Evolutionary conservation across 2,888 invertebrate genomes (phyloP).

Genomic region (Ectemnius continuus): DNA sequence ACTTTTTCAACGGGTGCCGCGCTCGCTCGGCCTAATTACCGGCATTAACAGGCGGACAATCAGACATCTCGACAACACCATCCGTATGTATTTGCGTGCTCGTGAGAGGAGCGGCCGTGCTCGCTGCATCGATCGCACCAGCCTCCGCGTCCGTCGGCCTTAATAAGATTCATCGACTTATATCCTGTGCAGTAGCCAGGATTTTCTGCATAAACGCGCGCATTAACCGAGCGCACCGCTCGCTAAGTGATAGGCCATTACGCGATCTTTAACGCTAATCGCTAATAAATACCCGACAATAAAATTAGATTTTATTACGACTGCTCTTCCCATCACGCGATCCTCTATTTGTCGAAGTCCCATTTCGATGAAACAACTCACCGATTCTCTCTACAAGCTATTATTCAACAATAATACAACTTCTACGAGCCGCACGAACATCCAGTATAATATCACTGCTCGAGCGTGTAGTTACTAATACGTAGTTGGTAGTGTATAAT

Average conservation of each 20-base stretch:
- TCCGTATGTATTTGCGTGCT: conserved; percentile 21
- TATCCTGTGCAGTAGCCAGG: neutral
- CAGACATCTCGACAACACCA: conserved; percentile 26
- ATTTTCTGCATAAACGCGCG: conserved; percentile 8
- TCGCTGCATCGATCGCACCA: conserved; percentile 34
- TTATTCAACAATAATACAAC: too few relatives aligned
- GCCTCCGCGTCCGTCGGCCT: conserved; percentile 12
- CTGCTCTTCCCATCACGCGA: neutral
- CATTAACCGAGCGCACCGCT: neutral
- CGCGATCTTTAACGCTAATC: conserved; percentile 6
- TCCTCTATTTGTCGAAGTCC: too few relatives aligned
- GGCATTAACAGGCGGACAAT: conserved; percentile 52
- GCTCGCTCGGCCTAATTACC: conserved; percentile 55
- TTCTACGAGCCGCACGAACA: too few relatives aligned
- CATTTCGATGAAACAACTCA: too few relatives aligned
- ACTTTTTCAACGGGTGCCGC: conserved; percentile 46
- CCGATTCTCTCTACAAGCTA: too few relatives aligned
- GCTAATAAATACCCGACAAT: conserved; percentile 28
- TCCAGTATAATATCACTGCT: too few relatives aligned
- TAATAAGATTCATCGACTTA: conserved; percentile 10
- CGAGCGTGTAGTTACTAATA: too few relatives aligned
- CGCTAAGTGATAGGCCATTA: conserved; percentile 24
- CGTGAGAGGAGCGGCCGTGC: conserved; percentile 19
- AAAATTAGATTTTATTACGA: conserved; percentile 57
- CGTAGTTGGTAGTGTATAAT: too few relatives aligned